Evolutionary conservation across 2,888 invertebrate species (phyloP), one percentile per base, ranked within the genome.

Genomic region (Apoda limacodes): DNA sequence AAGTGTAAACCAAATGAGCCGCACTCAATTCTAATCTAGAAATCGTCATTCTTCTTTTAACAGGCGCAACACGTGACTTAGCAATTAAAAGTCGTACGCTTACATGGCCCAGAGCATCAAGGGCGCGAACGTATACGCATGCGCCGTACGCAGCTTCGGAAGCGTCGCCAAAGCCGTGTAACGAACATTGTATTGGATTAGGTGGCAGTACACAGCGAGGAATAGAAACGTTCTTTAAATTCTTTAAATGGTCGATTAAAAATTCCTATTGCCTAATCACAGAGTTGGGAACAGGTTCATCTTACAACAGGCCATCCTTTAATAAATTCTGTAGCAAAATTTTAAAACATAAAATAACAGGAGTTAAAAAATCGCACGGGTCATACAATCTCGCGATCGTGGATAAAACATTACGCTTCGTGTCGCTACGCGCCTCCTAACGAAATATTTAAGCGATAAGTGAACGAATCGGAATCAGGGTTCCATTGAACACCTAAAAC

Each of bases 271-370:
- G 24, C 14, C 13, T n/a, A 6, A 30, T 25, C 13, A 30, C 25
- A 6, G 20, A 12, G 11, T 19, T 7, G 2, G 30, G 25, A 14
- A 30, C 25, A 21, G 30, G 30, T 25, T 31, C 25, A 15, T 31
- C 31, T 25, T 25, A 31, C 3, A 25, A 12, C 2, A 31, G n/a
- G 5, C 31, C 31, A n/a, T 31, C 31, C 20, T 25, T 14, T 6
- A 31, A 31, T 12, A 31, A 19, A 9, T 9, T 22, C 13, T 31
- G 31, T 9, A 31, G 15, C 9, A 30, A 13, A 11, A 30, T 14
- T n/a, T 30, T 30, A 9, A 30, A 30, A 21, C 25, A 25, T 20
- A 30, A 30, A n/a, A 30, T 25, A 4, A 30, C 19, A 19, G 30
- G 30, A 21, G 24, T 25, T 21, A 25, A 30, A 5, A 25, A 25